Evolutionary conservation across 2,113 vertebrate genomes (phyloP).

Genomic region (Tachuris rubrigastra): DNA sequence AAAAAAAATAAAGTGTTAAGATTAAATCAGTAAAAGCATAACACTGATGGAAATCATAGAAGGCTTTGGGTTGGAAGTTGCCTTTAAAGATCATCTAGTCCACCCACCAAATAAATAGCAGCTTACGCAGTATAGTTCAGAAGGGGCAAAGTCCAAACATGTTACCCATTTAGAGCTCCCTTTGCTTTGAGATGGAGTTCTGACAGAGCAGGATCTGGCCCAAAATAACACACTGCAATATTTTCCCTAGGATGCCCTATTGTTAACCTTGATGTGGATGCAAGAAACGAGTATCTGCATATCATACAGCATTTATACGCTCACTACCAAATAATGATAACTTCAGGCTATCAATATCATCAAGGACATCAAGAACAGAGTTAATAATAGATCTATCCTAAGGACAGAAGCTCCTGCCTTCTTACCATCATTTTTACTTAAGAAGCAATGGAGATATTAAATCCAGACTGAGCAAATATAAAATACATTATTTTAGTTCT

Average conservation of each 20-base stretch:
- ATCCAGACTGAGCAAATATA: neutral
- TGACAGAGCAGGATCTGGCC: neutral
- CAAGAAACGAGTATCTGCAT: neutral
- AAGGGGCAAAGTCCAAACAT: neutral
- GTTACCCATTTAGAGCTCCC: neutral
- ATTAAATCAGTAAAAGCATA: neutral
- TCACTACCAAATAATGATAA: neutral
- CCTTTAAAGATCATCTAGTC: neutral
- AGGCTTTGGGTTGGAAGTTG: neutral
- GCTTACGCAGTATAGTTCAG: neutral
- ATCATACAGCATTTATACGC: neutral
- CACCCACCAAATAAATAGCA: neutral
- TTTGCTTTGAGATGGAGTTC: neutral
- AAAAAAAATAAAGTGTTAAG: neutral
- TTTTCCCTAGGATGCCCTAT: neutral
- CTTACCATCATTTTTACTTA: neutral
- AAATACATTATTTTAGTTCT: neutral
- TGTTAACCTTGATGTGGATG: neutral
- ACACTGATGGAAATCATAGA: neutral
- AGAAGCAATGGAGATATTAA: neutral
- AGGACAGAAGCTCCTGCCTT: neutral
- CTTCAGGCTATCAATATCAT: neutral
- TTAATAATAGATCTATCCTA: constrained; percentile 16
- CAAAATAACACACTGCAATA: neutral
- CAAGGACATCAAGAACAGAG: constrained; percentile 10